Evolutionary conservation across 2,113 vertebrate genomes (phyloP).

Genomic region (Sander vitreus): DNA sequence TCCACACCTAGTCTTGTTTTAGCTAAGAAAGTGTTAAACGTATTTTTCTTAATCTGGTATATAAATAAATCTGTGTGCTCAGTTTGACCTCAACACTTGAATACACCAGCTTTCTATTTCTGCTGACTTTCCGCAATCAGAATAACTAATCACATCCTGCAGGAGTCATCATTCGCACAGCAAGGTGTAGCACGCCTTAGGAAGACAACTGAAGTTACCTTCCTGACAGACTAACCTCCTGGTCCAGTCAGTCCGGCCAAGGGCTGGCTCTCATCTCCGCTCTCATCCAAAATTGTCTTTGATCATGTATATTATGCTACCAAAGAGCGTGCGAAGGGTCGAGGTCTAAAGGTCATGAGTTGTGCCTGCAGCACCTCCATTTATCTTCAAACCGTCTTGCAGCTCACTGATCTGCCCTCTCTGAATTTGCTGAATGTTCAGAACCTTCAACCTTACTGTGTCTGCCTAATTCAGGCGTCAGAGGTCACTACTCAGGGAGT

Average conservation of each 20-base stretch:
- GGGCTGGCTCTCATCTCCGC: constrained; percentile 48
- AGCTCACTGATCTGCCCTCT: constrained; percentile 1
- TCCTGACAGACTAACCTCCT: constrained; percentile 43
- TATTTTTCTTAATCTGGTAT: no score
- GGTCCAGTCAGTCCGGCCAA: constrained; percentile 31
- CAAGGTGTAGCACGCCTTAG: background rate
- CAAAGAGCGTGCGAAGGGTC: constrained; percentile 40
- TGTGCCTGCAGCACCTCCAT: constrained; percentile 52
- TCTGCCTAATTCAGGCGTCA: constrained; percentile 18
- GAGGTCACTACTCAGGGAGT: constrained; percentile 16
- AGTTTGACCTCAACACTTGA: background rate
- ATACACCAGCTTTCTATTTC: constrained; percentile 3
- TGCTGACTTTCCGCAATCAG: constrained; percentile 17
- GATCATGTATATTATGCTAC: constrained; percentile 58
- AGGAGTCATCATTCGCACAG: constrained; percentile 16
- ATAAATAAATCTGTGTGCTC: no score
- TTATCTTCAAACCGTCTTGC: constrained; percentile 42
- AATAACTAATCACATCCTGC: constrained; percentile 18
- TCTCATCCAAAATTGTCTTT: constrained; percentile 56
- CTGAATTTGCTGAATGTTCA: constrained; percentile 58
- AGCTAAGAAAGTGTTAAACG: no score
- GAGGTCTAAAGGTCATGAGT: constrained; percentile 42
- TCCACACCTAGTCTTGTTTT: no score
- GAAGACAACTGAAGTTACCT: constrained; percentile 24
- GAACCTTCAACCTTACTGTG: constrained; percentile 18